Base-by-base conservation (phyloP, 2,113 vertebrate genomes). In the Platysternon megacephalum region DNA sequence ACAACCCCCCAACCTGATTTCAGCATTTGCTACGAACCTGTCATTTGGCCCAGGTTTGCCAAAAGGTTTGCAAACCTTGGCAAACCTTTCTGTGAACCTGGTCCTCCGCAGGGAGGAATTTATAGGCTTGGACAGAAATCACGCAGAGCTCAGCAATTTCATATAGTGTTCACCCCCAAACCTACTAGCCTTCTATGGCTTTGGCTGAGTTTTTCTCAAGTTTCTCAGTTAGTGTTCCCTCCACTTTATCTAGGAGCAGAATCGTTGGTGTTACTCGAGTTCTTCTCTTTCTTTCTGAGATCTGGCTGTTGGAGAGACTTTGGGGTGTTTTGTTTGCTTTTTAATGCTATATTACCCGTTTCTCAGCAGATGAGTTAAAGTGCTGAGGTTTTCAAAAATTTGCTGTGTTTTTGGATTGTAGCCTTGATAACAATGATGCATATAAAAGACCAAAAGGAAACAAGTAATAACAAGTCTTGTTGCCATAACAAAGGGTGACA, bases 401-500 rank as follows among this genome's bases (percentile, higher is more conserved):
- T 95, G 35, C 85, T 81, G 56, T 56, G 22, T 74, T 85, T 85
- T 72, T 95, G 95, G 91, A 94, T 17, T 84, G 94, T 92, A 97
- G 91, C 93, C 90, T 82, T 2, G 7, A 44, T 74, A 74, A 86
- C 83, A 91, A n/a, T 6, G 83, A 83, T 78, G 87, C 4, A 0
- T 86, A 42, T 39, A 86, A 94, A 93, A 91, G 81, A 61, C 24
- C 10, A 2, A 65, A 72, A 88, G 88, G 88, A 95, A 96, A 95
- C 89, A 80, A 42, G 91, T 79, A 96, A 95, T 42, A 97, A 97
- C 91, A 97, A 68, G 32, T 24, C 61, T 35, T 0, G 94, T 97
- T 97, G 92, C 96, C 91, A 97, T 97, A 96, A 95, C 96, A 97
- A 76, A 94, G 52, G 35, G 21, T 56, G 90, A 94, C 84, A 87